phyloP scores from a whole-genome alignment of 2,888 invertebrate species.

The Blastobasis adustella region DNA sequence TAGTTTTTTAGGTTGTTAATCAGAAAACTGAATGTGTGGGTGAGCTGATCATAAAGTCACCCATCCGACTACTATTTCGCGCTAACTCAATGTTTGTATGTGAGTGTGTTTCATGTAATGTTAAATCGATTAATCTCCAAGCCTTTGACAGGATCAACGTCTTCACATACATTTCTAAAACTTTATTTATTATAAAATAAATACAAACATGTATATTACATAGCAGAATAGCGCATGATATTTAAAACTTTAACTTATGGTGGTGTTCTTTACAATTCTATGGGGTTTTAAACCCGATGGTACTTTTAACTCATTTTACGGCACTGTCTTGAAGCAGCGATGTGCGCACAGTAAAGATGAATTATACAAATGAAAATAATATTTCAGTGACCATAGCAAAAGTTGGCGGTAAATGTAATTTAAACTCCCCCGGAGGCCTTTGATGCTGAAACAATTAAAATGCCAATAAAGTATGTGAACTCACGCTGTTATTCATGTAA shows the following conservation, averaged over 20 bases:
- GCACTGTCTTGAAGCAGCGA: not conserved
- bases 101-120: slow-evolving; percentile 54
- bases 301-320: not conserved
- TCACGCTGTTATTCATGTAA: too few species aligned
- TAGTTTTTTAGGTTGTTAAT: too few species aligned
- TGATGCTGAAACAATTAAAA: slow-evolving; percentile 68
- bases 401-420: slow-evolving; percentile 29
- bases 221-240: slow-evolving; percentile 14
- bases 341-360: not conserved
- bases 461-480: slow-evolving; percentile 29
- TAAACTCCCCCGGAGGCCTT: slow-evolving; percentile 48
- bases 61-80: too few species aligned
- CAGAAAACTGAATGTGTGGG: too few species aligned
- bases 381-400: not conserved
- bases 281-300: slow-evolving; percentile 5
- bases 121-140: slow-evolving; percentile 59
- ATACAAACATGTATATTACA: slow-evolving; percentile 38
- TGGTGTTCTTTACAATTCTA: slow-evolving; percentile 12
- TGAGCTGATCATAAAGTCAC: too few species aligned
- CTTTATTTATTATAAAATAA: slow-evolving; percentile 60
- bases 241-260: slow-evolving; percentile 10
- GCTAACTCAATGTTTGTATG: slow-evolving; percentile 20
- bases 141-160: slow-evolving; percentile 54
- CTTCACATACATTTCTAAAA: slow-evolving; percentile 27
- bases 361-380: not conserved